Evolutionary conservation across 2,113 vertebrate genomes (phyloP).

Genomic region (Spermophilus dauricus): DNA sequence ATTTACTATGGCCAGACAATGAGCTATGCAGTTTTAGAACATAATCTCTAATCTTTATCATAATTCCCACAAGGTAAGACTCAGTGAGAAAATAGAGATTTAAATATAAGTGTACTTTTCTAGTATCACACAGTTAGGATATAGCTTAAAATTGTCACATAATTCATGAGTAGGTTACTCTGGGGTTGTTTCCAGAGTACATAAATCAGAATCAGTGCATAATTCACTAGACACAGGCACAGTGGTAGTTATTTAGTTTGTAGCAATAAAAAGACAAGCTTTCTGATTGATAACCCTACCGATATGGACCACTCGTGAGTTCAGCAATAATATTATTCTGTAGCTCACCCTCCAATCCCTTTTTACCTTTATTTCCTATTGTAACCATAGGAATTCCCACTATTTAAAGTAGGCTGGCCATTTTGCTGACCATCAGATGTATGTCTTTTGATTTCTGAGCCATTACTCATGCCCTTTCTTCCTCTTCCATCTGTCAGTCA

Average conservation of each 20-base stretch:
- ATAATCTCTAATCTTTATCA: constrained; percentile 14
- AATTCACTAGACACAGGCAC: background rate
- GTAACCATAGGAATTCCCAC: background rate
- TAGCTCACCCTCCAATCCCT: background rate
- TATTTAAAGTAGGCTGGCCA: background rate
- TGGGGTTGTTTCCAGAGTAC: background rate
- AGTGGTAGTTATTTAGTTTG: background rate
- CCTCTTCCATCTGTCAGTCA: background rate
- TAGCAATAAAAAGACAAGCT: background rate
- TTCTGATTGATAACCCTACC: background rate
- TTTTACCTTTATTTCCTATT: background rate
- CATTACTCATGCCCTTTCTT: background rate
- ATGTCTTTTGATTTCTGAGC: background rate
- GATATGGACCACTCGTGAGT: background rate
- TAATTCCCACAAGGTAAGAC: background rate
- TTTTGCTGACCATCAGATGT: background rate
- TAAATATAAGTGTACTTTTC: background rate
- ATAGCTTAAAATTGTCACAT: background rate
- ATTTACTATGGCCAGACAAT: background rate
- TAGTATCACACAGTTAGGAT: background rate
- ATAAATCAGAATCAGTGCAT: background rate
- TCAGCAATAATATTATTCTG: background rate
- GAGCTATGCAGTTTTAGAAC: constrained; percentile 14
- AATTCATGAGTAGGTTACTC: background rate
- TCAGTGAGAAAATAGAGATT: constrained; percentile 10